Percentiles rank a stretch among this genome's conserved stretches.
Evolutionary conservation across 2,797 vertebrate species (phyloP).

Genomic region (Rachycentron canadum): DNA sequence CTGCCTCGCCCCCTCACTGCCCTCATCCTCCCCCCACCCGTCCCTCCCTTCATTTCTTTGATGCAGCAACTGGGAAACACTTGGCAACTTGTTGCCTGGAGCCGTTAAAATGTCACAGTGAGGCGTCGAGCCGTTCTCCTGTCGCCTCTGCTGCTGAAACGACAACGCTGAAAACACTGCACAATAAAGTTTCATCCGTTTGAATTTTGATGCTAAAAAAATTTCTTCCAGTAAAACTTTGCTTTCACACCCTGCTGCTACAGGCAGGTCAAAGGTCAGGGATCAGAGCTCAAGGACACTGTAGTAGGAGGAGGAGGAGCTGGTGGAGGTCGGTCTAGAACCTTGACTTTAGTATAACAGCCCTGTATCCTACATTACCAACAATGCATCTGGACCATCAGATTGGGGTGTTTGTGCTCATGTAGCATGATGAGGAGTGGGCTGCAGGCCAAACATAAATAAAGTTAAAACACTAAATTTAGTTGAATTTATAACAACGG

Average conservation of each 20-base stretch:
- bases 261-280: constrained; percentile 5
- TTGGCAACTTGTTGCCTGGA: constrained; percentile 65
- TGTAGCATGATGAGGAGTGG: too few species aligned
- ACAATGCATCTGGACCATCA: background rate
- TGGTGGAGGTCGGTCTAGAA: background rate
- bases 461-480: too few species aligned
- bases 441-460: too few species aligned
- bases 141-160: background rate
- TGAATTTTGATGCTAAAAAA: background rate
- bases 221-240: background rate
- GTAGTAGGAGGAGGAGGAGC: background rate
- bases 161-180: too few species aligned
- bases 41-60: constrained; percentile 15
- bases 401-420: background rate
- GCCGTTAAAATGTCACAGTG: constrained; percentile 19
- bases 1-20: background rate
- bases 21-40: background rate
- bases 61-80: constrained; percentile 62
- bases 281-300: constrained; percentile 7
- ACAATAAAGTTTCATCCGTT: background rate
- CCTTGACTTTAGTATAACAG: too few species aligned
- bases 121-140: constrained; percentile 40
- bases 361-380: background rate
- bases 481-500: too few species aligned
- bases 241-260: background rate